Evolutionary conservation across 2,888 invertebrate species (phyloP).

Genomic region (Mythimna ferrago): DNA sequence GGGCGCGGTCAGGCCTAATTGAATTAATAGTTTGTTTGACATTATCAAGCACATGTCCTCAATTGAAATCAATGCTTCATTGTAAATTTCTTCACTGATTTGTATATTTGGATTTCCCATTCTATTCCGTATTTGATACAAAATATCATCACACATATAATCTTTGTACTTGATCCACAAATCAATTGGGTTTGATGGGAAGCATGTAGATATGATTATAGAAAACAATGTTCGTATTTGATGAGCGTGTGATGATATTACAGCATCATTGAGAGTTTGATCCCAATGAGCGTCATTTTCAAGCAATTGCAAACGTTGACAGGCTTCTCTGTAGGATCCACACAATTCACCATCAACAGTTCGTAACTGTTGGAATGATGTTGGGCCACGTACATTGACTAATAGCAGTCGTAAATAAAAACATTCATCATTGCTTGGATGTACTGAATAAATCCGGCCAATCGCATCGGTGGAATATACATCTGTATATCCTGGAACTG

Average conservation of each 20-base stretch:
- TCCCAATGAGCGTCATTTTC: not conserved
- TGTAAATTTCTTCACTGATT: not conserved
- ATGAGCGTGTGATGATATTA: slow-evolving; percentile 41
- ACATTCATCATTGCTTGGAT: slow-evolving; percentile 16
- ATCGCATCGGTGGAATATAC: slow-evolving; percentile 11
- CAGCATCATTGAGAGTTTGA: slow-evolving; percentile 48
- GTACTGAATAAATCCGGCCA: slow-evolving; percentile 1
- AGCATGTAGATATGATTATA: slow-evolving; percentile 62
- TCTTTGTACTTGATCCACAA: slow-evolving; percentile 53
- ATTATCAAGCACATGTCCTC: slow-evolving; percentile 9
- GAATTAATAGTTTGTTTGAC: not conserved
- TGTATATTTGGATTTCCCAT: not conserved
- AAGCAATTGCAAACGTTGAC: slow-evolving; percentile 15
- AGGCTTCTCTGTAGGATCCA: slow-evolving; percentile 50
- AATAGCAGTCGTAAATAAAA: slow-evolving; percentile 3
- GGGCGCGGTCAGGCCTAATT: not conserved
- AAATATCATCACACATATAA: slow-evolving; percentile 47
- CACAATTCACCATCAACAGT: slow-evolving; percentile 57
- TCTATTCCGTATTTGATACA: slow-evolving; percentile 35
- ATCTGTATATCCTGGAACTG: not conserved
- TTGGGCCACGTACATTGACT: slow-evolving; percentile 9
- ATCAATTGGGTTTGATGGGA: slow-evolving; percentile 49
- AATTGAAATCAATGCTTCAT: not conserved
- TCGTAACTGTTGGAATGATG: slow-evolving; percentile 20
- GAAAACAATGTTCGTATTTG: slow-evolving; percentile 56